Base-by-base conservation (phyloP, 1,140 invertebrate genomes). In the Maconellicoccus hirsutus region DNA sequence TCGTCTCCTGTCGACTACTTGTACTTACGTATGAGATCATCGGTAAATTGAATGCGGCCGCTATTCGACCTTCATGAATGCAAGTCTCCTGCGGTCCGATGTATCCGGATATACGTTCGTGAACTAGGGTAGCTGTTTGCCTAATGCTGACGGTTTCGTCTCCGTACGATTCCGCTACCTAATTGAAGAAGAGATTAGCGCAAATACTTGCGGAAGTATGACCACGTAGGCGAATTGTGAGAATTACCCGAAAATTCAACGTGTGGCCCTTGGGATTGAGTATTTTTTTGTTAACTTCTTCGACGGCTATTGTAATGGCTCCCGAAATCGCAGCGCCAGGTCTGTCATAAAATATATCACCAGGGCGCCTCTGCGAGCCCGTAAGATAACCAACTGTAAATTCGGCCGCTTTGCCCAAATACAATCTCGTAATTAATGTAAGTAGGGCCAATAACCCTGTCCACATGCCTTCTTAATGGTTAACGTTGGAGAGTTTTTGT, bases 61-160 rank as follows among this genome's bases (percentile, higher is more conserved):
- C 95, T 86, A 98, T 92, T 71, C 88, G 86, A 0, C 91, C 95
- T 79, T 98, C 96, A 78, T 96, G 92, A 0, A 94, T 85, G 79
- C 95, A 98, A 0, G 93, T 95, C 79, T 96, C 94, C 79, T 98
- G 94, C 0, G 95, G 95, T 0, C 96, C 96, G 73, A 98, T 91
- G 76, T 90, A 96, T 33, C 87, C 94, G 0, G 90, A 90, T 42
- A 97, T 86, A 75, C 94, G 93, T 73, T 85, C 82, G 26, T 86
- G 89, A 92, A 93, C 95, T 6, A 98, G 81, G 16, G 87, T 81
- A 1, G 93, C 94, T 10, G 93, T 94, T 81, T 90, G 84, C 69
- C 85, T 79, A 70, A 97, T 93, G 77, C 94, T 96, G 22, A 85
- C 84, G 73, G 87, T 84, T 80, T 97, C 94, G 75, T 93, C 86